Conservation (phyloP, 2,888 invertebrate species). For the Agrotis ipsilon region DNA sequence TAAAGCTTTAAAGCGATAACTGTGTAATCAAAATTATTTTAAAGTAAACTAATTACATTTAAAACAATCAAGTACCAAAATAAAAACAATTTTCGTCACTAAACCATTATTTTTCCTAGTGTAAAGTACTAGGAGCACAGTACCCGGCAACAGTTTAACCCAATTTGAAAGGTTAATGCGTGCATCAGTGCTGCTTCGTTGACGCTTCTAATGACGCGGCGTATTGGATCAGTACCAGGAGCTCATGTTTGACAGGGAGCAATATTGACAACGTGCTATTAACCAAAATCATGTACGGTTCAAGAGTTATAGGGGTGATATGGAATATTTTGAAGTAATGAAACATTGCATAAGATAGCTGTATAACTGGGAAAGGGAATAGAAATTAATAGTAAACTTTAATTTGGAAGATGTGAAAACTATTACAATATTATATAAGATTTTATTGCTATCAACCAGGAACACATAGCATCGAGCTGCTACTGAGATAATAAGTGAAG, state of each 20-base stretch:
- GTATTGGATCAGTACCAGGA: constrained; percentile 18
- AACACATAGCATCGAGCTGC: no score
- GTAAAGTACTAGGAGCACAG: constrained; percentile 7
- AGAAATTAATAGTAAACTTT: no score
- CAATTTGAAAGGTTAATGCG: constrained; percentile 56
- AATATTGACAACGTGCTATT: not conserved
- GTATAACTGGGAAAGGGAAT: no score
- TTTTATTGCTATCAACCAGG: no score
- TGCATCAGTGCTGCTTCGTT: constrained; percentile 46
- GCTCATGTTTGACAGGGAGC: constrained; percentile 1
- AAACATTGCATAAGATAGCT: no score
- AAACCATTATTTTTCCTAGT: not conserved
- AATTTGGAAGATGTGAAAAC: no score
- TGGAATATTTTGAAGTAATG: not conserved
- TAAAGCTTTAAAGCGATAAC: not conserved
- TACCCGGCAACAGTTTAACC: constrained; percentile 38
- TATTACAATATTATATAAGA: no score
- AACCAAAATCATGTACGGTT: not conserved
- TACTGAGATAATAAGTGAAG: no score
- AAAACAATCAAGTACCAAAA: not conserved
- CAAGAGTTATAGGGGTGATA: not conserved
- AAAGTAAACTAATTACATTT: not conserved
- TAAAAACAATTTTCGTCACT: not conserved
- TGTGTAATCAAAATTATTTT: not conserved
- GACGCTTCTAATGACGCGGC: constrained; percentile 39